A percentile compares a stretch with the other conserved stretches of the same genome.
Evolutionary conservation across 2,113 vertebrate species (phyloP).

Genomic region (Hippocampus comes): DNA sequence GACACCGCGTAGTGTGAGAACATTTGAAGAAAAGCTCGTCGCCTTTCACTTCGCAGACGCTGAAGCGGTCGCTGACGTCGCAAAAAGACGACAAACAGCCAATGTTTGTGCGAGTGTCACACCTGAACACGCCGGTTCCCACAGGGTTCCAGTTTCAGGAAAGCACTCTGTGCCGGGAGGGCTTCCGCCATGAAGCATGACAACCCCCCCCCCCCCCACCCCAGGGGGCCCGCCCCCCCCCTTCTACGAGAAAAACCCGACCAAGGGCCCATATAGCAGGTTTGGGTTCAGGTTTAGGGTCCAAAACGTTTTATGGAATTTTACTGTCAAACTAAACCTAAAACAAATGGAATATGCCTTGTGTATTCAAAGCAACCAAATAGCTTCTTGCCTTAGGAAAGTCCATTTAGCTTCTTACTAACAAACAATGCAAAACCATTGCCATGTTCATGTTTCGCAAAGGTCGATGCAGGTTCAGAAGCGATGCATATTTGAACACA

Average conservation of each 20-base stretch:
- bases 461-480: too few species aligned
- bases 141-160: constrained; percentile 75
- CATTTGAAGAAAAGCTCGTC: constrained; percentile 44
- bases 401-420: too few species aligned
- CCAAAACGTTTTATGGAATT: too few species aligned
- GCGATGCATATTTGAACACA: too few species aligned
- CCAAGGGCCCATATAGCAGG: constrained; percentile 44
- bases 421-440: too few species aligned
- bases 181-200: constrained; percentile 11
- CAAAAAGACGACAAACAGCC: not conserved
- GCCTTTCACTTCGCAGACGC: constrained; percentile 5
- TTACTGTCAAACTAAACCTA: too few species aligned
- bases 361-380: too few species aligned
- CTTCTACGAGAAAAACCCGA: constrained; percentile 64
- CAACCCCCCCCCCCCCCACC: constrained; percentile 50
- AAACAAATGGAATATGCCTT: too few species aligned
- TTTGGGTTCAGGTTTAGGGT: too few species aligned
- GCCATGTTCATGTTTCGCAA: too few species aligned
- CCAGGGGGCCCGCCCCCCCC: not conserved
- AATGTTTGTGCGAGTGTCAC: not conserved
- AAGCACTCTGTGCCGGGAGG: not conserved
- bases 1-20: constrained; percentile 57
- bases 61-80: not conserved
- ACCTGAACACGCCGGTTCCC: constrained; percentile 68
- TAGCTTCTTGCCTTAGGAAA: too few species aligned